Percentiles rank a stretch among this genome's conserved stretches.
Evolutionary conservation across 1,140 invertebrate genomes (phyloP).

Genomic region (Harlomillsia oculata): DNA sequence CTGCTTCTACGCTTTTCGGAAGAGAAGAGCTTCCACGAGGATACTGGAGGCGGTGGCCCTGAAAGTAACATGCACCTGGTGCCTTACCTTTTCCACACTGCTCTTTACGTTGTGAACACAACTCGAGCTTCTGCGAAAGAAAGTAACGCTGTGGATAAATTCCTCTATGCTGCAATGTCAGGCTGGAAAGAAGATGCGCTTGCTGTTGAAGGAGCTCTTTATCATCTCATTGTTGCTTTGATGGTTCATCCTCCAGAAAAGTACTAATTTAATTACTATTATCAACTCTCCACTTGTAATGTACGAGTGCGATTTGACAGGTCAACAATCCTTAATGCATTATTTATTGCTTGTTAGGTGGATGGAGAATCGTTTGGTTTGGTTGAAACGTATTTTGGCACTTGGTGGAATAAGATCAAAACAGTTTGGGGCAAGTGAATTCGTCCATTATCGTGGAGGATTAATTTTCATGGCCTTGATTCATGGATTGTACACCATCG

Average conservation of each 20-base stretch:
- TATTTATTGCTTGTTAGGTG: constrained; percentile 17
- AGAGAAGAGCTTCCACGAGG: constrained; percentile 92
- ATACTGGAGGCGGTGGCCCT: constrained; percentile 89
- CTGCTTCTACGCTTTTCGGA: constrained; percentile 79
- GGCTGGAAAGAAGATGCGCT: constrained; percentile 69
- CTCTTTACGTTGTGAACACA: constrained; percentile 89
- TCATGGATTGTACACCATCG: constrained; percentile 61
- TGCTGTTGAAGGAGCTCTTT: constrained; percentile 80
- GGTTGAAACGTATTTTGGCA: constrained; percentile 67
- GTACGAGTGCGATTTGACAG: not conserved
- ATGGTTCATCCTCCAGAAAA: constrained; percentile 61
- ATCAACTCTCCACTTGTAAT: not conserved
- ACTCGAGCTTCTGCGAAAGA: constrained; percentile 64
- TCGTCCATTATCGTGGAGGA: constrained; percentile 26
- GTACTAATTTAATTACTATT: constrained; percentile 46
- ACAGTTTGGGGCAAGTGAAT: constrained; percentile 41
- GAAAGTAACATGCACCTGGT: constrained; percentile 95
- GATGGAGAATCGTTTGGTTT: constrained; percentile 40
- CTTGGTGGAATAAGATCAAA: constrained; percentile 64
- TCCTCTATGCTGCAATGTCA: constrained; percentile 52
- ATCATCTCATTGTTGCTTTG: constrained; percentile 69
- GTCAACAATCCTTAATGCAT: not conserved
- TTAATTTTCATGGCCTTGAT: constrained; percentile 75
- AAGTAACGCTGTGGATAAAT: constrained; percentile 58
- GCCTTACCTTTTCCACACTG: constrained; percentile 88